Evolutionary conservation across 2,113 vertebrate genomes (phyloP), one percentile per base, ranked within the genome.

Genomic region (Synodontis membranacea): DNA sequence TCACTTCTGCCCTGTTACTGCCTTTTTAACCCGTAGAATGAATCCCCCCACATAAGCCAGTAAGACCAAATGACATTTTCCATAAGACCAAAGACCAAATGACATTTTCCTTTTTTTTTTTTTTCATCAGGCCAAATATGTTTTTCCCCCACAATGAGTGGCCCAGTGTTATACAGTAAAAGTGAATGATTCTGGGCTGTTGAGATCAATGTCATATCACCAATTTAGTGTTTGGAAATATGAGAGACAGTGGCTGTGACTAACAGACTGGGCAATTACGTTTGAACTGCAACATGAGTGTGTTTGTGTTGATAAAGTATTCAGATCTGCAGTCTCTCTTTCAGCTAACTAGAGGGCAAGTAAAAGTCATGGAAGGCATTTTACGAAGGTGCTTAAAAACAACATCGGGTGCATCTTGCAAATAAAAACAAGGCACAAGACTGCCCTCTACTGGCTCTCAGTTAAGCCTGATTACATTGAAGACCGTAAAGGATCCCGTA

Each of bases 321-420:
- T 60, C 79, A 60, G 50, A 82, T 34, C 80, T 83, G 23, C 54
- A 74, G 79, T 17, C 42, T 86, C 80, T 75, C 31, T 83, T 87
- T 80, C 7, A 84, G 56, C 76, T 85, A 89, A 74, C 52, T 72
- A 86, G 80, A 87, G 83, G 81, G 76, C 86, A 84, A 88, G 81
- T 89, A 81, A 86, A 89, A 88, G 83, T 89, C 86, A 88, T 42
- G 54, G 68, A 86, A 86, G 84, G 80, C 70, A 83, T 86, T 88
- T 62, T 66, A 83, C 50, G 48, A 76, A 42, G 42, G 28, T 68
- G 62, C 46, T 70, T 42, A 83, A 48, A 80, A 56, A 50, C 46
- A 46, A 31, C 28, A 50, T 19, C 46, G 9, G 39, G 44, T 68
- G 7, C 31, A 34, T 56, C 46, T 66, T 28, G 46, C 12, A 74